phyloP scores from a whole-genome alignment of 1,140 invertebrate genomes.

The Ceratina calcarata region DNA sequence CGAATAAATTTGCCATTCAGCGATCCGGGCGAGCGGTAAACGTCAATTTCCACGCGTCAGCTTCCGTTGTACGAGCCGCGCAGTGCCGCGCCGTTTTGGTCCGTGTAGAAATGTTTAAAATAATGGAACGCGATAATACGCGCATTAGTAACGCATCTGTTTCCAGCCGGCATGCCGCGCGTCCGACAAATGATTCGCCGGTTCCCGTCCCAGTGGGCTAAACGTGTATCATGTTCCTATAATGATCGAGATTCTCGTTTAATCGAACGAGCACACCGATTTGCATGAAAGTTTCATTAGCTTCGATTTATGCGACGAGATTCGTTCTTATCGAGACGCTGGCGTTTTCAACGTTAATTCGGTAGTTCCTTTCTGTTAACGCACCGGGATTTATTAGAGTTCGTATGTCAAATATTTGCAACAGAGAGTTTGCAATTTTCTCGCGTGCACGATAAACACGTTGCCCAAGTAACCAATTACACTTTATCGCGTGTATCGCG shows the following conservation, averaged over 20 bases:
- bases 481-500: conserved; percentile 19
- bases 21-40: conserved; percentile 4
- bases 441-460: neutral
- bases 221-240: neutral
- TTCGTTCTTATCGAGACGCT: neutral
- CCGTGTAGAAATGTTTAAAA: conserved; percentile 43
- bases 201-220: conserved; percentile 8
- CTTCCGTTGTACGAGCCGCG: neutral
- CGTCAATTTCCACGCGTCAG: conserved; percentile 9
- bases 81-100: too few relatives aligned
- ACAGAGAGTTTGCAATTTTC: neutral
- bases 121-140: conserved; percentile 37
- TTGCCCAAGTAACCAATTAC: conserved; percentile 2
- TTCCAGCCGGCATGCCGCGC: neutral
- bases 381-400: too few relatives aligned
- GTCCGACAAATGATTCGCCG: conserved; percentile 36
- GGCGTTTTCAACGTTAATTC: neutral
- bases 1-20: conserved; percentile 21
- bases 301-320: too few relatives aligned
- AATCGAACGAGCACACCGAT: too few relatives aligned
- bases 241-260: neutral
- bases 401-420: neutral
- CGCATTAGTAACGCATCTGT: conserved; percentile 28
- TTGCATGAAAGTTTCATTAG: too few relatives aligned
- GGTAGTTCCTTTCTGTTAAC: neutral